These are phyloP conservation scores for Synodontis membranacea DNA, from an alignment of 2,113 vertebrate species.

Conservation along the genomic window DNA sequence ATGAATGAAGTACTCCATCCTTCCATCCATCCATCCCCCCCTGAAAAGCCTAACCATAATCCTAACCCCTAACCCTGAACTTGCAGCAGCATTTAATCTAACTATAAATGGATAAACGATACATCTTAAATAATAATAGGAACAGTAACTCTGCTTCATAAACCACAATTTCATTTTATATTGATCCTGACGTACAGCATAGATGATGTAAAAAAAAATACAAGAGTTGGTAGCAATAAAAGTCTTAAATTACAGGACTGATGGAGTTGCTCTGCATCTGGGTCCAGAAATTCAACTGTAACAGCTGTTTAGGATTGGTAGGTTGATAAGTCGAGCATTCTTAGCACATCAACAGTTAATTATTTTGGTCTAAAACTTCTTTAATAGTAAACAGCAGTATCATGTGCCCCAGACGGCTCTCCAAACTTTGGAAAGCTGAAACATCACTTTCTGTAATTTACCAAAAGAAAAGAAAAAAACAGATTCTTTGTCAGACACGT, in stretches of 20 bases:
- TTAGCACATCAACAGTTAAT: background rate
- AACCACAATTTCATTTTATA: background rate
- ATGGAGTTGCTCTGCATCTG: background rate
- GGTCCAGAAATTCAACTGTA: background rate
- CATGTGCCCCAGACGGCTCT: background rate
- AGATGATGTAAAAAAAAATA: background rate
- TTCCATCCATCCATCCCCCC: too few species aligned
- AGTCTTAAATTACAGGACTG: background rate
- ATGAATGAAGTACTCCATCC: too few species aligned
- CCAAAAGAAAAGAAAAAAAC: background rate
- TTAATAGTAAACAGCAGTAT: background rate
- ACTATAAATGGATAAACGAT: background rate
- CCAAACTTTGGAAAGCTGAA: background rate
- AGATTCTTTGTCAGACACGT: constrained; percentile 6
- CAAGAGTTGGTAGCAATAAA: background rate
- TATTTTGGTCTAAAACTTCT: constrained; percentile 1
- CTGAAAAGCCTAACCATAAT: too few species aligned
- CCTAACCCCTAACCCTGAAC: too few species aligned
- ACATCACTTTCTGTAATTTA: background rate
- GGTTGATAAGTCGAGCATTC: background rate
- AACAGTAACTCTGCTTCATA: background rate
- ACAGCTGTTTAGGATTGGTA: background rate
- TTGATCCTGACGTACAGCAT: background rate
- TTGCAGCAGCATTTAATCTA: background rate
- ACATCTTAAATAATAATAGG: too few species aligned